Conservation (phyloP, 2,113 vertebrate species). For the Natator depressus region DNA sequence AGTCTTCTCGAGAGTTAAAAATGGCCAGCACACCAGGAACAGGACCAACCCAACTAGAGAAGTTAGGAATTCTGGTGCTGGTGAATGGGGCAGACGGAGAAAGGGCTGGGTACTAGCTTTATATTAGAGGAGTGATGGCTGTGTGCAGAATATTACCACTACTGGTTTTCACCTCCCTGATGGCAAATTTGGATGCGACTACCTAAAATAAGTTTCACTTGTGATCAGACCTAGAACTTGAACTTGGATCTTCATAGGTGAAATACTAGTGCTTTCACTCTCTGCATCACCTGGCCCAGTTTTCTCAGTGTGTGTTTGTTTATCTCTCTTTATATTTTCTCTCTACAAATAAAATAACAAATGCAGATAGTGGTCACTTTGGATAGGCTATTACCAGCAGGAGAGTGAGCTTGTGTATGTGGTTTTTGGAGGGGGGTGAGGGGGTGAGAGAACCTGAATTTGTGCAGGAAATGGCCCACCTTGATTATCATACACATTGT, state of each 20-base stretch:
- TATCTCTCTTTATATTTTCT: background rate
- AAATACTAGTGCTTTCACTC: background rate
- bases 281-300: background rate
- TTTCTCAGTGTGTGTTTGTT: background rate
- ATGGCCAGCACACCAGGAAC: background rate
- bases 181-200: background rate
- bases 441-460: too few relatives aligned
- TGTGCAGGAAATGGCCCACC: too few relatives aligned
- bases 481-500: too few relatives aligned
- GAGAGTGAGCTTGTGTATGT: too few relatives aligned
- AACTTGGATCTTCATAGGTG: background rate
- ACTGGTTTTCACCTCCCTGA: background rate
- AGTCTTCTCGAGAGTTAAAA: accelerated
- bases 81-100: background rate
- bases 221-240: background rate
- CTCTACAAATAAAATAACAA: background rate
- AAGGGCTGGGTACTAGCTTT: background rate
- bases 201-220: background rate
- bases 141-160: background rate
- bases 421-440: too few relatives aligned
- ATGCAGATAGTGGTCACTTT: too few relatives aligned
- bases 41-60: background rate
- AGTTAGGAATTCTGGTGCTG: accelerated
- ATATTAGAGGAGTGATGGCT: background rate
- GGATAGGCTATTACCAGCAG: too few relatives aligned